These are phyloP conservation scores for Mesoligia furuncula DNA, from an alignment of 2,888 invertebrate species.

Conservation along the genomic window DNA sequence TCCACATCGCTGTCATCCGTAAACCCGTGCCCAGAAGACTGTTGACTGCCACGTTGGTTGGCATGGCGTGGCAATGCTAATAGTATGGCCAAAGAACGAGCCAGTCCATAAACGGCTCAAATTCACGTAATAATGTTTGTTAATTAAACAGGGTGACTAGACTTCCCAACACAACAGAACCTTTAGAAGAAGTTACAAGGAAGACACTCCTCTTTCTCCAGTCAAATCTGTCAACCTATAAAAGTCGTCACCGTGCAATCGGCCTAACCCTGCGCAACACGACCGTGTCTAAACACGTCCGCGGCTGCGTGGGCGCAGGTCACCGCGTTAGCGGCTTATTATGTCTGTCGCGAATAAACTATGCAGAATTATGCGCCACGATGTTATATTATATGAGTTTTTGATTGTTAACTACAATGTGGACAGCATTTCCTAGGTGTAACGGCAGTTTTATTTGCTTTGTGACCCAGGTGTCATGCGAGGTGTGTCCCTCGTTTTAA, in stretches of 20 bases:
- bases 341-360: conserved; percentile 73
- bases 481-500: conserved; percentile 6
- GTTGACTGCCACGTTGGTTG: neutral
- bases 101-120: neutral
- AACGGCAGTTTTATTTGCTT: conserved; percentile 9
- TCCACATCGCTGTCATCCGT: neutral
- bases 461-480: neutral
- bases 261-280: conserved; percentile 63
- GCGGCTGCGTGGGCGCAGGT: conserved; percentile 79
- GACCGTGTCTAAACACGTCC: conserved; percentile 69
- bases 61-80: neutral
- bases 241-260: conserved; percentile 42
- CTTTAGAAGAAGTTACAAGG: neutral
- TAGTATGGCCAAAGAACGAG: neutral
- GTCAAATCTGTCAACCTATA: conserved; percentile 13
- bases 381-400: conserved; percentile 50
- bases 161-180: neutral
- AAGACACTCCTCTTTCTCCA: neutral
- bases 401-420: conserved; percentile 51
- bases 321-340: conserved; percentile 77
- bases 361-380: conserved; percentile 61
- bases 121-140: neutral
- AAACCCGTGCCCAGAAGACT: neutral
- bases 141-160: neutral
- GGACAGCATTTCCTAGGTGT: conserved; percentile 4